Percentiles rank a stretch among this genome's conserved stretches.
Evolutionary conservation across 2,113 vertebrate species (phyloP).

Genomic region (Brachypteracias leptosomus): DNA sequence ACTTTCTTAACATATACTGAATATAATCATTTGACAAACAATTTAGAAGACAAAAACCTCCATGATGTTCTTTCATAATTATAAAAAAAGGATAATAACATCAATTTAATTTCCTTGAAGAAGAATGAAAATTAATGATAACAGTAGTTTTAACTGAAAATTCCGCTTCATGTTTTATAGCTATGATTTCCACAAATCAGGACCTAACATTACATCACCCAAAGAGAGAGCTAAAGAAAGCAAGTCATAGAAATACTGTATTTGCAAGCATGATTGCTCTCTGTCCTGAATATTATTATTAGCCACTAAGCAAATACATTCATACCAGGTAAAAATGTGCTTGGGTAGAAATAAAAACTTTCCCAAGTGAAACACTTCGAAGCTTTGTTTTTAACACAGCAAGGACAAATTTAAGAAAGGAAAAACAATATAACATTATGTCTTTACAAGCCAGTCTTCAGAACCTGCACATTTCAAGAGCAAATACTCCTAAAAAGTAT

Average conservation of each 20-base stretch:
- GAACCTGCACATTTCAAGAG: background rate
- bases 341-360: background rate
- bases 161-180: background rate
- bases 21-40: background rate
- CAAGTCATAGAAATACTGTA: background rate
- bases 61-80: background rate
- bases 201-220: background rate
- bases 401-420: background rate
- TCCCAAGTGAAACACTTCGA: background rate
- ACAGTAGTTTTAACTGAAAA: background rate
- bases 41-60: background rate
- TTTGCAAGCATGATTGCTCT: background rate
- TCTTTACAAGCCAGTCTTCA: background rate
- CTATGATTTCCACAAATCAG: background rate
- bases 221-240: background rate
- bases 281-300: background rate
- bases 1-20: background rate
- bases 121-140: background rate
- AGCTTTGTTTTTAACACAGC: background rate
- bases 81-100: background rate
- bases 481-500: background rate
- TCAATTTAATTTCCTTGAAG: background rate
- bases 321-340: background rate
- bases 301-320: background rate
- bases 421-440: background rate